phyloP scores from a whole-genome alignment of 2,888 invertebrate species.

The Drosophila quinaria region DNA sequence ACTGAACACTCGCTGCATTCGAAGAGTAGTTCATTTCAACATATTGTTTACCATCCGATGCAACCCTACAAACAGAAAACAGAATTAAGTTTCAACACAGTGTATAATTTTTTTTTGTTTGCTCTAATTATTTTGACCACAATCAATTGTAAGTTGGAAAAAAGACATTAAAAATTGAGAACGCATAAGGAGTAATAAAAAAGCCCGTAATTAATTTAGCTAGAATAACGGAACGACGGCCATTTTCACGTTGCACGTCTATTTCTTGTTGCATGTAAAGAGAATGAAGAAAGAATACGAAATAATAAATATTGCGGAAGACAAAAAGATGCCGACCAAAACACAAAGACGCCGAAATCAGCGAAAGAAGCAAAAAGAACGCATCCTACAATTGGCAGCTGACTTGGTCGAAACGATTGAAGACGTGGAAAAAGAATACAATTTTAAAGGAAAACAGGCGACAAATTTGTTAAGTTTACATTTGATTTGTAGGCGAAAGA shows the following conservation, averaged over 20 bases:
- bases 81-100: not conserved
- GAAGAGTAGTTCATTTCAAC: too few species aligned
- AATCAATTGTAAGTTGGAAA: too few species aligned
- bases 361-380: slow-evolving; percentile 4
- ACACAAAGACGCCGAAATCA: slow-evolving; percentile 1
- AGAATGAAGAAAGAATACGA: not conserved
- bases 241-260: not conserved
- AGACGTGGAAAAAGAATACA: not conserved
- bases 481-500: too few species aligned
- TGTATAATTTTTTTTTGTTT: not conserved
- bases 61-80: not conserved
- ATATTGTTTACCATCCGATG: not conserved
- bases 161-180: not conserved
- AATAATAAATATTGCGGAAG: not conserved
- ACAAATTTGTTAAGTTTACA: too few species aligned
- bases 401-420: not conserved
- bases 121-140: too few species aligned
- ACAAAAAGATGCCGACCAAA: not conserved
- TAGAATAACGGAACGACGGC: not conserved
- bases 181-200: not conserved
- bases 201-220: not conserved
- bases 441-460: too few species aligned
- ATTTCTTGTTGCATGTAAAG: not conserved
- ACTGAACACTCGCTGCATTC: too few species aligned
- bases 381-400: not conserved